Conservation (phyloP, 2,797 vertebrate species). For the Scleropages formosus region DNA sequence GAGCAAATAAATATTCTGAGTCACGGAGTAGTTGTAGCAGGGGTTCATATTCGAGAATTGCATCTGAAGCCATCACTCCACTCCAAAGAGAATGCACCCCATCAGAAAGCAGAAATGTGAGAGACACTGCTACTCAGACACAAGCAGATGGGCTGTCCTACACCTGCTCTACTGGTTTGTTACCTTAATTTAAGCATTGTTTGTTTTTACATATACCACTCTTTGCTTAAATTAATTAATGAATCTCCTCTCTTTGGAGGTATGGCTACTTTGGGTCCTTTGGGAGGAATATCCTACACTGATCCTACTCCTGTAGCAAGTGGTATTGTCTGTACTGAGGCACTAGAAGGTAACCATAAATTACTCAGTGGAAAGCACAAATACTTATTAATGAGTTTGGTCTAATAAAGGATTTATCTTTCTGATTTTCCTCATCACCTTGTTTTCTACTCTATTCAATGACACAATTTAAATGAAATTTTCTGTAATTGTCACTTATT, state of each 20-base stretch:
- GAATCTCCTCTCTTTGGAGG: conserved; percentile 18
- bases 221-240: not conserved
- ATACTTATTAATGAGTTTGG: too few species aligned
- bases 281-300: conserved; percentile 48
- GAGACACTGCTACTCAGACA: conserved; percentile 75
- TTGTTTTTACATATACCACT: not conserved
- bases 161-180: conserved; percentile 66
- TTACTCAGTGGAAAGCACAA: not conserved
- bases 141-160: conserved; percentile 44
- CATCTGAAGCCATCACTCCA: conserved; percentile 28
- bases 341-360: conserved; percentile 74
- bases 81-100: conserved; percentile 4
- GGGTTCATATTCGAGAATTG: conserved; percentile 33
- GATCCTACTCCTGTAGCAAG: conserved; percentile 62
- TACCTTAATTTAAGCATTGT: not conserved
- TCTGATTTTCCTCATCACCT: not conserved
- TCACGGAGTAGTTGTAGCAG: conserved; percentile 25
- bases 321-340: conserved; percentile 65
- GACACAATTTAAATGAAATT: not conserved
- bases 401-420: too few species aligned
- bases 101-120: conserved; percentile 42
- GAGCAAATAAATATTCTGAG: conserved; percentile 1
- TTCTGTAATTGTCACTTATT: not conserved
- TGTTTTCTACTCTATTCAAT: not conserved
- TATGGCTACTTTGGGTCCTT: conserved; percentile 41